These are phyloP conservation scores for Caerostris darwini DNA, from an alignment of 1,140 invertebrate species.

Conservation along the genomic window DNA sequence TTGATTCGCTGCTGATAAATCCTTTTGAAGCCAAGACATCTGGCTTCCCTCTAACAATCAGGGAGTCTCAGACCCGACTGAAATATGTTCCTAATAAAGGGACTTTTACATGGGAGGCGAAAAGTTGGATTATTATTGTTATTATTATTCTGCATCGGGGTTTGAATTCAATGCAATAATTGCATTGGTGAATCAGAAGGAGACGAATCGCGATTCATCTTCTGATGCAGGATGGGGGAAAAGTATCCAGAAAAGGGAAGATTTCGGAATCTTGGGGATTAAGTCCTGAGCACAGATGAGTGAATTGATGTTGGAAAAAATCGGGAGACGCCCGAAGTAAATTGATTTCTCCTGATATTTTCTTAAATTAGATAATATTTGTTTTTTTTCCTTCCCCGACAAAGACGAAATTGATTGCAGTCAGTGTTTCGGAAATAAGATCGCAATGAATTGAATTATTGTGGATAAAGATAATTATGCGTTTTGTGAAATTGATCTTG, in stretches of 20 bases:
- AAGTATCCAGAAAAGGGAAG: neutral
- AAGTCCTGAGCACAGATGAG: neutral
- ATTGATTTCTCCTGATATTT: neutral
- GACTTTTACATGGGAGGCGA: slow-evolving; percentile 32
- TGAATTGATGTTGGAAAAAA: neutral
- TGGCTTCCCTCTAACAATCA: slow-evolving; percentile 7
- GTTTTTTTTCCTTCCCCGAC: neutral
- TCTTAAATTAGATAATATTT: slow-evolving; percentile 34
- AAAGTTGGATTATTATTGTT: slow-evolving; percentile 43
- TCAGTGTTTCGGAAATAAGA: neutral
- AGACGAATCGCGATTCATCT: too few relatives aligned
- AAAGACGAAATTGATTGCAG: neutral
- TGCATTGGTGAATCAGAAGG: neutral
- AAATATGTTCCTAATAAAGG: slow-evolving; percentile 41
- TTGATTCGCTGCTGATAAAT: slow-evolving; percentile 48
- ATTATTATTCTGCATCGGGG: neutral
- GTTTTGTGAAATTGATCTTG: slow-evolving; percentile 10
- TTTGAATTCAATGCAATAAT: neutral
- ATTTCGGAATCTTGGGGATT: slow-evolving; percentile 1
- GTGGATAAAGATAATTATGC: slow-evolving; percentile 2
- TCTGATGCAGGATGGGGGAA: too few relatives aligned
- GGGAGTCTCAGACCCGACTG: neutral
- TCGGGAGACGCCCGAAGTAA: neutral
- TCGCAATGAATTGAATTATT: neutral
- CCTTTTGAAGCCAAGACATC: slow-evolving; percentile 43